Base-by-base conservation (phyloP, 2,797 vertebrate species). In the Mus minutoides region DNA sequence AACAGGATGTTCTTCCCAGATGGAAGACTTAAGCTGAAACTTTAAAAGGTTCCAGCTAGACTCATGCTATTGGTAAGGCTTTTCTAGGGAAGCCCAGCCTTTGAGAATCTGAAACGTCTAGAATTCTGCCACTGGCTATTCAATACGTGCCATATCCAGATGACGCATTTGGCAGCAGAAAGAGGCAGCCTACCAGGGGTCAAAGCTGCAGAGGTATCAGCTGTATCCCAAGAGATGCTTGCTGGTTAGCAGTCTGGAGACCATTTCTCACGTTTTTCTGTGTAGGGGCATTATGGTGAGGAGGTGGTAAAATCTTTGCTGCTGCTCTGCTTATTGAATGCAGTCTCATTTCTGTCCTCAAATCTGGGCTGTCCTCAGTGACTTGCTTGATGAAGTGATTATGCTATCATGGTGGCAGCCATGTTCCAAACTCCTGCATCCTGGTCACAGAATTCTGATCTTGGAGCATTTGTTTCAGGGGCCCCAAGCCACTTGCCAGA, bases 91-190 rank as follows among this genome's bases (percentile, higher is more conserved):
- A 93, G 80, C 8, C 9, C 14, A 88, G 29, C 14, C 64, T 83
- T 83, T 90, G 93, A 75, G 43, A 76, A 88, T 92, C 87, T 86
- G 11, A 91, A 64, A 79, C 62, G 12, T 31, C 60, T 58, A 26
- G 19, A 75, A 75, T 40, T 77, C 62, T 75, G 40, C 77, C 43
- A 54, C 62, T 93, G 69, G 60, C 46, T n/a, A 6, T 31, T 31
- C 40, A 43, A 29, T 26, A 13, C 82, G 16, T 69, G 31, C 12
- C 60, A 69, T 54, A 19, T 12, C 37, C 19, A 78, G n/a, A 19
- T 76, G 62, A 91, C 46, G 79, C 34, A 49, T 29, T 62, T 40
- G 62, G 49, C 13, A 77, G 71, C 7, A 87, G 85, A 94, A 91
- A 82, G 43, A 92, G 73, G 26, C 58, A 52, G 92, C 43, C 54